phyloP scores from a whole-genome alignment of 2,113 vertebrate species.

The Hypanus sabinus region DNA sequence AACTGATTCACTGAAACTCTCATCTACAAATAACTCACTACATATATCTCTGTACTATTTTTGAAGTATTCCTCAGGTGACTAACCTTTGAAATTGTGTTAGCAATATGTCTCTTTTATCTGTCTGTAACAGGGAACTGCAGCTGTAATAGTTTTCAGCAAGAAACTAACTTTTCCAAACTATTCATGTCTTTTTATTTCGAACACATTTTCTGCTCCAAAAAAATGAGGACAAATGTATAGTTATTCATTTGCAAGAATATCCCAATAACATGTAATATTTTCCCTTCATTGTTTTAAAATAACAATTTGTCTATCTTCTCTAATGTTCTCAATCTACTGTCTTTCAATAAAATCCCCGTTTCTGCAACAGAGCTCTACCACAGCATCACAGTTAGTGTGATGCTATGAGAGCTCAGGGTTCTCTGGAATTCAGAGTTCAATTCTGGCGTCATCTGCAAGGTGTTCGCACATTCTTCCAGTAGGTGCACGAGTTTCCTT shows the following conservation, averaged over 20 bases:
- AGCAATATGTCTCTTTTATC: not conserved
- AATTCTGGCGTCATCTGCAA: too few species aligned
- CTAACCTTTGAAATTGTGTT: not conserved
- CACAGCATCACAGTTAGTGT: too few species aligned
- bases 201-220: not conserved
- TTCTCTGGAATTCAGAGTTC: too few species aligned
- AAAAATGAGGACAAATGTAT: not conserved
- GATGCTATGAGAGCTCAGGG: too few species aligned
- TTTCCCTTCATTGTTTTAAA: not conserved
- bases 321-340: not conserved
- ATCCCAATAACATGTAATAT: not conserved
- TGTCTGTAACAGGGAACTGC: not conserved
- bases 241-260: not conserved
- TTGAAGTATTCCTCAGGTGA: not conserved
- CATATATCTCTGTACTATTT: not conserved
- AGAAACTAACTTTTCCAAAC: not conserved
- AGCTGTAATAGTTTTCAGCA: not conserved
- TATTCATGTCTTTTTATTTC: not conserved
- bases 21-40: not conserved
- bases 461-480: too few species aligned
- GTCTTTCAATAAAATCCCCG: not conserved
- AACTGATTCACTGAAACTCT: not conserved
- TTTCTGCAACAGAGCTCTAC: not conserved
- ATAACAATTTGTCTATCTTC: not conserved
- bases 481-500: too few species aligned